phyloP scores from a whole-genome alignment of 2,113 vertebrate species.

The Stegostoma tigrinum region DNA sequence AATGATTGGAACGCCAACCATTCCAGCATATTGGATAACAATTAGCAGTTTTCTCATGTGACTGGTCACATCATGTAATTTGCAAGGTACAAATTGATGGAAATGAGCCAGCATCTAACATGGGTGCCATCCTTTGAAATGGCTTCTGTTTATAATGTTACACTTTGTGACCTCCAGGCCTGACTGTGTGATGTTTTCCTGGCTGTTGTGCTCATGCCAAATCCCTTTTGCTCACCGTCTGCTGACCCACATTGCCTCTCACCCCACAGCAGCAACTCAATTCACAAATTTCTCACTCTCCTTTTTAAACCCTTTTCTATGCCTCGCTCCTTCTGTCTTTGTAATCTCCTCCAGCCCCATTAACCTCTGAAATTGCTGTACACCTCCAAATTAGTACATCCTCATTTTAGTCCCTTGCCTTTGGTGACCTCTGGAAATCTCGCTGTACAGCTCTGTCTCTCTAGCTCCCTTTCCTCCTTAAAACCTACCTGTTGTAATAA shows the following conservation, averaged over 20 bases:
- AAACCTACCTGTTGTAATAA: not conserved
- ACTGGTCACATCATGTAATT: not conserved
- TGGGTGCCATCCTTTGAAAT: not conserved
- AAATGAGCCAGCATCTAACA: not conserved
- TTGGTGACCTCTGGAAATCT: not conserved
- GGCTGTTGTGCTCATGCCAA: not conserved
- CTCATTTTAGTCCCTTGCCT: not conserved
- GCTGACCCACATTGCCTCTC: not conserved
- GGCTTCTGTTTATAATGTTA: not conserved
- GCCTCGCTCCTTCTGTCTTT: not conserved
- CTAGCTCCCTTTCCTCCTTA: not conserved
- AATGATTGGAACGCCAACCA: not conserved
- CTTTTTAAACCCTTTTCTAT: not conserved
- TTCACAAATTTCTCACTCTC: not conserved
- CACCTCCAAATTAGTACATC: not conserved
- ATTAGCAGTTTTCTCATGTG: not conserved
- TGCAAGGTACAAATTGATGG: not conserved
- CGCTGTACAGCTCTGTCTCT: not conserved
- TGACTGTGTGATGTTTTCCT: not conserved
- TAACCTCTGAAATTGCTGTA: not conserved
- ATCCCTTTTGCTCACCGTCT: not conserved
- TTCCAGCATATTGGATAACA: not conserved
- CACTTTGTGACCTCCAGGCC: not conserved
- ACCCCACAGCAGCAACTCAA: not conserved
- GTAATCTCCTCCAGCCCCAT: not conserved